phyloP scores from a whole-genome alignment of 2,797 vertebrate genomes.

The Phrynocephalus forsythii region DNA sequence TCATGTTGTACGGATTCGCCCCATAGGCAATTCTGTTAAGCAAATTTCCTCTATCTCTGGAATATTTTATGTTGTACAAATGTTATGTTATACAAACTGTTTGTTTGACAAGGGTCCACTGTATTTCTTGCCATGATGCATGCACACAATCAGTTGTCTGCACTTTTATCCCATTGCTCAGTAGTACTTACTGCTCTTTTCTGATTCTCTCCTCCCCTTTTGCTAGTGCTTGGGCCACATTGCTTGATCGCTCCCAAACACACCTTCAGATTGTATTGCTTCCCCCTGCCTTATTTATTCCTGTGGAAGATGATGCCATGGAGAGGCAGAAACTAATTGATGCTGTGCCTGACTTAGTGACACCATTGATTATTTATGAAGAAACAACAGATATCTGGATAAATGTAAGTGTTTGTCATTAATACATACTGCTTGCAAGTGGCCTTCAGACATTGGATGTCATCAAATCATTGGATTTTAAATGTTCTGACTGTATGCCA shows the following conservation, averaged over 20 bases:
- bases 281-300: constrained; percentile 83
- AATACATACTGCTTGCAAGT: background rate
- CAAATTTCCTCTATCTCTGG: no score
- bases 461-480: background rate
- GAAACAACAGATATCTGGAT: constrained; percentile 86
- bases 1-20: no score
- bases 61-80: no score
- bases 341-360: constrained; percentile 79
- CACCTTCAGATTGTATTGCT: constrained; percentile 85
- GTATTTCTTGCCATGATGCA: background rate
- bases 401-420: constrained; percentile 76
- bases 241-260: constrained; percentile 84
- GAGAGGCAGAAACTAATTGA: constrained; percentile 81
- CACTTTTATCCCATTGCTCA: background rate
- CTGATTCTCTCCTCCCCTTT: constrained; percentile 54
- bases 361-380: constrained; percentile 84
- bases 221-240: constrained; percentile 82
- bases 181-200: constrained; percentile 46
- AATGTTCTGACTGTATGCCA: background rate
- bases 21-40: no score
- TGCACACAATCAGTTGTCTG: background rate
- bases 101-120: no score
- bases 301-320: constrained; percentile 80
- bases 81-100: no score
- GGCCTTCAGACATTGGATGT: no score